phyloP scores from a whole-genome alignment of 2,797 vertebrate genomes.

The Gymnopithys bicolor region DNA sequence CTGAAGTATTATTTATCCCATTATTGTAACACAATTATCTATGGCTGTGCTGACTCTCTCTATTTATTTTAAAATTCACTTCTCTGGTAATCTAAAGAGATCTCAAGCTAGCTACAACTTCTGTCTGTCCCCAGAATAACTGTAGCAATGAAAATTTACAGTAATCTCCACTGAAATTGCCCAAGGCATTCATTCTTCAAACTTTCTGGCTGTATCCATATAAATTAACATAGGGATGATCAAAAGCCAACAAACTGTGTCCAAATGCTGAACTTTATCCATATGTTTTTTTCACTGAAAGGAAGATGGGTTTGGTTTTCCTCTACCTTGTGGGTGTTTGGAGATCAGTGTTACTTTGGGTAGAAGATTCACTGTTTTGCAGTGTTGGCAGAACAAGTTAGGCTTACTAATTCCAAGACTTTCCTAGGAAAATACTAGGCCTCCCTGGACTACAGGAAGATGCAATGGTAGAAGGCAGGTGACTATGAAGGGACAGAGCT shows the following conservation, averaged over 20 bases:
- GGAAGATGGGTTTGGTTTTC: not conserved
- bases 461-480: not conserved
- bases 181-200: not conserved
- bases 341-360: not conserved
- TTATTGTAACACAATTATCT: not conserved
- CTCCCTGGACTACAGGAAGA: not conserved
- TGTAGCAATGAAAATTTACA: not conserved
- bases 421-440: not conserved
- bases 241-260: not conserved
- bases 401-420: not conserved
- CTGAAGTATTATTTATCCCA: not conserved
- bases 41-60: not conserved
- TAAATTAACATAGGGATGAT: not conserved
- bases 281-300: not conserved
- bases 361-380: not conserved
- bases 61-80: conserved; percentile 1
- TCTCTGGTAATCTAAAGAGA: conserved; percentile 15
- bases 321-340: not conserved
- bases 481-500: not conserved
- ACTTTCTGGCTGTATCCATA: not conserved
- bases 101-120: not conserved
- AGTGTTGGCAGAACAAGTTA: not conserved
- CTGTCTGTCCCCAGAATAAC: conserved; percentile 1
- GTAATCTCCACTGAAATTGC: conserved; percentile 23
- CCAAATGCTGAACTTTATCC: not conserved